These are phyloP conservation scores for Taurulus bubalis DNA, from an alignment of 2,113 vertebrate genomes.

Conservation along the genomic window DNA sequence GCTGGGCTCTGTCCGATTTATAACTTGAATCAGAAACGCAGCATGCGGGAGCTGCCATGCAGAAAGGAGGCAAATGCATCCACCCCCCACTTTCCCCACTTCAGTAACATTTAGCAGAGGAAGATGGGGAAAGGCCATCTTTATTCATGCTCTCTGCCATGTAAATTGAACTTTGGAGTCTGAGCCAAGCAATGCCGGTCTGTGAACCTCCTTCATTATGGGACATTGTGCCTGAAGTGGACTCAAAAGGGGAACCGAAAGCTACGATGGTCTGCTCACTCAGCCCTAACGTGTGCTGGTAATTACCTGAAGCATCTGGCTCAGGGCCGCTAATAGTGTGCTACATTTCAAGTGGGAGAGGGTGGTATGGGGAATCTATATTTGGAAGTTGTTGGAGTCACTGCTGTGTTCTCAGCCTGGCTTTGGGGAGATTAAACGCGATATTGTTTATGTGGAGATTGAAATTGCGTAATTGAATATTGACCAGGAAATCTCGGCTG, in stretches of 20 bases:
- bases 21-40: constrained; percentile 40
- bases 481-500: constrained; percentile 23
- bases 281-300: constrained; percentile 62
- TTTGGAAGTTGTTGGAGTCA: constrained; percentile 55
- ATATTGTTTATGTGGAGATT: constrained; percentile 26
- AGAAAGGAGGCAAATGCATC: constrained; percentile 58
- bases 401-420: constrained; percentile 27
- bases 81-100: constrained; percentile 30
- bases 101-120: constrained; percentile 37
- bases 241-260: constrained; percentile 66
- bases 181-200: constrained; percentile 43
- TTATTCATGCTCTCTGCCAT: constrained; percentile 67
- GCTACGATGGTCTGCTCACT: constrained; percentile 64
- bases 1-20: constrained; percentile 23
- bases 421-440: constrained; percentile 35
- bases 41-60: constrained; percentile 54
- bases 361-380: constrained; percentile 53
- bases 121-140: constrained; percentile 65
- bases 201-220: constrained; percentile 68
- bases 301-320: constrained; percentile 68
- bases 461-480: constrained; percentile 57
- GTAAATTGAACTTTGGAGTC: constrained; percentile 64
- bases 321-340: constrained; percentile 65
- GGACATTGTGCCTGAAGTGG: constrained; percentile 68
- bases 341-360: constrained; percentile 50